Evolutionary conservation across 2,113 vertebrate species (phyloP), one percentile per base, ranked within the genome.

Genomic region (Pelodiscus sinensis): DNA sequence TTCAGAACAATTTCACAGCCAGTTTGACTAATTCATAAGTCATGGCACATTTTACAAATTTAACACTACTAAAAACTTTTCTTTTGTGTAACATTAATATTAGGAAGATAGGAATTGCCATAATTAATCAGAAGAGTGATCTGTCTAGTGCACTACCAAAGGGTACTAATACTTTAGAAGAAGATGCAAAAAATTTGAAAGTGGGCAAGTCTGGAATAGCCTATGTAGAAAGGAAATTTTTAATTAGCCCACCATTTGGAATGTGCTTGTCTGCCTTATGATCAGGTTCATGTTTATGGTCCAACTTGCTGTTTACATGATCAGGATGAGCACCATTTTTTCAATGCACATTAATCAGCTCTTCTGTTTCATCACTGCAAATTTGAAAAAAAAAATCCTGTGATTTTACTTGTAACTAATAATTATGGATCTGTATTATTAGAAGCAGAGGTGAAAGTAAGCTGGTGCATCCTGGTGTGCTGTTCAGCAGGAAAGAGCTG

Each of bases 151-250:
- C 87, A 55, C 81, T 55, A 62, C 51, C 93, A 86, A 73, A 81
- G 16, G 60, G 62, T 95, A 82, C 87, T 85, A 94, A 89, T 77
- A 54, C 87, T 94, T 82, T 86, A 89, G 85, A 81, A 94, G 95
- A 94, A 95, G 89, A 96, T 21, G 21, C 84, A 90, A 94, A 87
- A 86, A 84, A 94, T 83, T 88, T 96, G 95, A 92, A 95, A 95
- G 93, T 51, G 89, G 55, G 60, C 82, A 84, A 88, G 92, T 71
- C 31, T 35, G 15, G 2, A 90, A 81, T 50, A 82, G 13, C 19
- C 35, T 86, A 27, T 8, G 14, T 86, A 35, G 6, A 77, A 5
- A 56, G 82, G 58, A 8, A 0, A 0, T 85, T 85, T 79, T 77
- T 7, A 65, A 44, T 79, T 85, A 86, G 4, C 83, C 92, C 79